Evolutionary conservation across 2,113 vertebrate species (phyloP), one percentile per base, ranked within the genome.

Genomic region (Hippocampus barbouri): DNA sequence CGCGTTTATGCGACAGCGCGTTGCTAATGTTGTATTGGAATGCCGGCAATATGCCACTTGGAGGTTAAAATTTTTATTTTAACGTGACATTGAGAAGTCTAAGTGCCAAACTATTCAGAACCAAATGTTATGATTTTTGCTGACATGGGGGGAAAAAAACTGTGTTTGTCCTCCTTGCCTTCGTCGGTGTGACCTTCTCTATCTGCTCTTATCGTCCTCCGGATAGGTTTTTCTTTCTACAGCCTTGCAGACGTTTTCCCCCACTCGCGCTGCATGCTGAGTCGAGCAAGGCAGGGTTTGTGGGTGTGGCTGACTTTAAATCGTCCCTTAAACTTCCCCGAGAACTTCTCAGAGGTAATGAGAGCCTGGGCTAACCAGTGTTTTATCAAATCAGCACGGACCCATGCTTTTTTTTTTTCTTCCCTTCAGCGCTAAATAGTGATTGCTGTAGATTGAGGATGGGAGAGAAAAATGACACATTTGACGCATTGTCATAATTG

Each of bases 291-390:
- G 60, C 30, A 9, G 27, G 30, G 30, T 9, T 62, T 38, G 27
- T 62, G 60, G 60, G 60, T 9, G 60, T 59, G 56, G 56, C 56
- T 59, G 56, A 59, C 56, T 59, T 59, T 59, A 59, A 59, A 59
- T 59, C 23, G 56, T 59, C 56, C 56, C 23, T 59, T 59, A 3
- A 57, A 27, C 56, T 27, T 23, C 11, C 23, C 5, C 34, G 23
- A 3, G 60, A 38, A 62, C 18, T 9, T 62, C 60, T 62, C 8
- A 20, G 27, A 62, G 38, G 60, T 40, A 38, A 61, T 38, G 27
- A 61, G 7, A 18, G 11, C 15, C 6, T 61, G 34, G 59, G 16
- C 12, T 16, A 61, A 8, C n/a, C n/a, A 25, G n/a, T 11, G n/a
- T n/a, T 57, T 57, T 25, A 57, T 57, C n/a, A 57, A 57, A 23